Evolutionary conservation across 2,888 invertebrate genomes (phyloP), one percentile per base, ranked within the genome.

Genomic region (Drosophila longiperda): DNA sequence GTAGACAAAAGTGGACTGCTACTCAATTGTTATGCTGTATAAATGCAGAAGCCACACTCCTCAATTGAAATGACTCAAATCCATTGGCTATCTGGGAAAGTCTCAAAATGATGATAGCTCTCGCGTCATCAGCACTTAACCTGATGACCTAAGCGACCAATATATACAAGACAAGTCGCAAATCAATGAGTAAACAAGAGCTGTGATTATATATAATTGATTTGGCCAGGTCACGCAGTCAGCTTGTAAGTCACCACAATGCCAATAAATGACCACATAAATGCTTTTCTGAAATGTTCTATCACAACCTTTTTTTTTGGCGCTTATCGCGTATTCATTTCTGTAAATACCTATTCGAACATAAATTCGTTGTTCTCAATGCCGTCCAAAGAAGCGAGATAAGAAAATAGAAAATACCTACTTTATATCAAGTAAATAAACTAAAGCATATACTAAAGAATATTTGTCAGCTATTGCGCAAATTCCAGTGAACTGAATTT

Each of bases 221-320:
- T 86, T 83, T 79, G 69, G 67, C 53, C 84, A 72, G 76, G 84
- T 84, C 84, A 84, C 84, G 84, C 84, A 80, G 80, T 32, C 45
- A 15, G 20, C 17, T 11, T 15, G 45, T 6, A 12, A 17, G 29
- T 1, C 26, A 17, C 8, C 36, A 17, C 8, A 36, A 17, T 17
- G 54, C 54, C 38, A 36, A 38, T 38, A 7, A 65, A 60, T 50
- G 65, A 72, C 50, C 66, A 72, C 78, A 80, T 75, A 75, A 71
- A 72, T 64, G 65, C 62, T 57, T 33, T 36, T 60, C 50, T 52
- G 68, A 15, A 8, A 23, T 23, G 69, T 45, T 15, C 34, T 29
- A 17, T 15, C 15, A 26, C 75, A 58, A 53, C 42, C 38, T 50
- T 72, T 74, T 69, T 53, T 45, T 66, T 66, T 66, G 32, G 3